Percentiles rank a stretch among this genome's conserved stretches.
Evolutionary conservation across 2,113 vertebrate species (phyloP).

Genomic region (Potamarius usumacintae): DNA sequence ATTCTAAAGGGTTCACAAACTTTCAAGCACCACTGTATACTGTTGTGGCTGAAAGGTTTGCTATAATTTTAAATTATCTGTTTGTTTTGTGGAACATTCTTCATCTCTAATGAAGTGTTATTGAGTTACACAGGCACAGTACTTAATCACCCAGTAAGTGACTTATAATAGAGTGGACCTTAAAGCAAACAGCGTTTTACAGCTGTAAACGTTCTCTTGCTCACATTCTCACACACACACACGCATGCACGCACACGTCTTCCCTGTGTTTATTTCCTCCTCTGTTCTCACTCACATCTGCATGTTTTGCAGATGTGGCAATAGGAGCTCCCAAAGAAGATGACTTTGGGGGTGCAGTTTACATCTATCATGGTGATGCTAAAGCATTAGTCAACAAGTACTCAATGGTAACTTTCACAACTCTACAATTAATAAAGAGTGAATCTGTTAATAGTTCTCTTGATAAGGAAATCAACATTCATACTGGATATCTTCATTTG

Average conservation of each 20-base stretch:
- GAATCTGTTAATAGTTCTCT: background rate
- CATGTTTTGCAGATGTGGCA: slow-evolving; percentile 82
- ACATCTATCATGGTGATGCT: slow-evolving; percentile 90
- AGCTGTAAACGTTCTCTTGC: slow-evolving; percentile 8
- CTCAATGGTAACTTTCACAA: slow-evolving; percentile 82
- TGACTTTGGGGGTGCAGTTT: slow-evolving; percentile 86
- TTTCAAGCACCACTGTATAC: too few species aligned
- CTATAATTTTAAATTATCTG: slow-evolving; percentile 8
- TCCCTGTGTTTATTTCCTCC: slow-evolving; percentile 1
- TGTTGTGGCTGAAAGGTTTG: background rate
- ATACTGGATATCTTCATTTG: background rate
- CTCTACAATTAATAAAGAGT: background rate
- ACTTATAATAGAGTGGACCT: slow-evolving; percentile 54
- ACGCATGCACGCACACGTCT: background rate
- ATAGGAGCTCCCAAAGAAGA: slow-evolving; percentile 93
- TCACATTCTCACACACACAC: background rate
- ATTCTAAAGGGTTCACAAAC: too few species aligned
- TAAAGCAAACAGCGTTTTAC: slow-evolving; percentile 59
- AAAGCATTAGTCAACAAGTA: slow-evolving; percentile 83
- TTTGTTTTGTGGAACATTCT: slow-evolving; percentile 64
- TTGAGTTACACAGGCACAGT: slow-evolving; percentile 61
- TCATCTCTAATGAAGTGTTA: slow-evolving; percentile 63
- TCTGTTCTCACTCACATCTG: slow-evolving; percentile 28
- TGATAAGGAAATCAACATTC: background rate
- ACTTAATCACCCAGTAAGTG: slow-evolving; percentile 66